Evolutionary conservation across 2,888 invertebrate species (phyloP).

Genomic region (Cyclophora albipunctata): DNA sequence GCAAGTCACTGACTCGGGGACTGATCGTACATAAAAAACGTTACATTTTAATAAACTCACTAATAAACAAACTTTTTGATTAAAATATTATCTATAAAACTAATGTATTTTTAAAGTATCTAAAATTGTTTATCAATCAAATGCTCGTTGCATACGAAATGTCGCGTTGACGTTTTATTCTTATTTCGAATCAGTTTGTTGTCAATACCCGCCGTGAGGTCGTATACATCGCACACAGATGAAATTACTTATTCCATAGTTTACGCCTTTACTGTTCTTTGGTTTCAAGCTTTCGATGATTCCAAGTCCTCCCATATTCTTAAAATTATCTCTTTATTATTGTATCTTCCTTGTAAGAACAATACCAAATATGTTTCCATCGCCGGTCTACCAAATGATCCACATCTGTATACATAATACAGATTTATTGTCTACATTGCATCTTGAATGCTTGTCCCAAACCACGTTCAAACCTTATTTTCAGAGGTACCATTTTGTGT

Average conservation of each 20-base stretch:
- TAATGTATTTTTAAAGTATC: conserved; percentile 21
- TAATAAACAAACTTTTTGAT: conserved; percentile 21
- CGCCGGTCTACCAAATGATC: no score
- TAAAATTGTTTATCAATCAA: conserved; percentile 22
- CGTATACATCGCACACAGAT: not conserved
- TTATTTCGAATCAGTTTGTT: conserved; percentile 23
- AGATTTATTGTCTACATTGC: no score
- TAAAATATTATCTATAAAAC: conserved; percentile 26
- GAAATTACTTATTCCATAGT: not conserved
- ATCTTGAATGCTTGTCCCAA: no score
- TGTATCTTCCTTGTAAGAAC: no score
- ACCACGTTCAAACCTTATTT: no score
- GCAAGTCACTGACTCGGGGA: conserved; percentile 41
- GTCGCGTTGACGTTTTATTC: conserved; percentile 30
- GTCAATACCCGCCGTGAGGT: not conserved
- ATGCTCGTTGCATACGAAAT: conserved; percentile 23
- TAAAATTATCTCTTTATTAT: no score
- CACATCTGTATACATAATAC: no score
- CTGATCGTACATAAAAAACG: conserved; percentile 27
- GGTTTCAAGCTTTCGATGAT: no score
- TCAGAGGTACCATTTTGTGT: no score
- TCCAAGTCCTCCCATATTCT: no score
- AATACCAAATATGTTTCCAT: no score
- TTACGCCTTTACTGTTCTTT: not conserved
- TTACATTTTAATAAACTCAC: conserved; percentile 42